A percentile compares a stretch with the other conserved stretches of the same genome.
phyloP scores from a whole-genome alignment of 2,113 vertebrate species.

The Pomatorhinus ruficollis region DNA sequence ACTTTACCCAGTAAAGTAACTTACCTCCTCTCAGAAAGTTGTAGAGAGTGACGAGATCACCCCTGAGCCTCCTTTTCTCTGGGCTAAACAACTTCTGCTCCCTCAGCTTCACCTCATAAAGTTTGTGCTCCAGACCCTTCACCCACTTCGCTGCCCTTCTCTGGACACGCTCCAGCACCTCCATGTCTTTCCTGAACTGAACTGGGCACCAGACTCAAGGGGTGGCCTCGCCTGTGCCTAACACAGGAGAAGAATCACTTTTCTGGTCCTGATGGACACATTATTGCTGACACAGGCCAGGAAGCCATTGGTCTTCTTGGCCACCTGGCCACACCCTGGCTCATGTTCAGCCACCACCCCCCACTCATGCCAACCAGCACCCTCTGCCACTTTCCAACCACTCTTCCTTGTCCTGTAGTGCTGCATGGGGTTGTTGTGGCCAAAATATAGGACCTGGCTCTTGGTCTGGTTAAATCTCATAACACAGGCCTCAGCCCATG shows the following conservation, averaged over 20 bases:
- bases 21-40: neutral
- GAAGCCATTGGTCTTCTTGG: neutral
- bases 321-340: neutral
- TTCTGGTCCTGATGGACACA: neutral
- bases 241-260: no score
- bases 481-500: neutral
- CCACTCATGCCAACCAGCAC: neutral
- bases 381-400: neutral
- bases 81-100: neutral
- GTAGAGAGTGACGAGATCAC: accelerated
- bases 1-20: neutral
- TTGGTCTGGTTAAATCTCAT: neutral
- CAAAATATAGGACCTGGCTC: neutral
- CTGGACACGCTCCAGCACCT: accelerated
- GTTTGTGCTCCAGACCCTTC: neutral
- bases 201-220: neutral
- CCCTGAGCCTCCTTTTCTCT: neutral
- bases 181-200: neutral
- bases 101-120: neutral
- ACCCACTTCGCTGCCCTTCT: accelerated
- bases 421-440: neutral
- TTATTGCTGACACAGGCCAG: no score
- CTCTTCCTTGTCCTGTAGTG: neutral
- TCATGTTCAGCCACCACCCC: neutral
- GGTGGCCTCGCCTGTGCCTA: accelerated